Percentiles rank a stretch among this genome's conserved stretches.
These are phyloP conservation scores for Tursiops truncatus DNA, from an alignment of 2,113 vertebrate genomes.

Conservation along the genomic window DNA sequence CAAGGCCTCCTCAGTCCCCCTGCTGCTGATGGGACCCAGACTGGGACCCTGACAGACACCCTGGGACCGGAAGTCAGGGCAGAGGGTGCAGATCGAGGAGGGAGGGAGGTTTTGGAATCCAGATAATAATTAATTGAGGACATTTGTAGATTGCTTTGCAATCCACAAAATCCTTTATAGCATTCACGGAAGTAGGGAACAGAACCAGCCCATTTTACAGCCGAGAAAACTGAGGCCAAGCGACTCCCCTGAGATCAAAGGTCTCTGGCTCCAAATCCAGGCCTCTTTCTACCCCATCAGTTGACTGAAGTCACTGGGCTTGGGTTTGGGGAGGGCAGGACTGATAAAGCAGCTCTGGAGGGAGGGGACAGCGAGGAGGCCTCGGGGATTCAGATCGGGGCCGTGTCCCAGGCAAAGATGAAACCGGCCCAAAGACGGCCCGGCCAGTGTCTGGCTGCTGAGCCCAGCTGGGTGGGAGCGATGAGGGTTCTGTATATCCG, in stretches of 20 bases:
- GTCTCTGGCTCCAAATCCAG: neutral
- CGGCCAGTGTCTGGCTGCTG: neutral
- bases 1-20: neutral
- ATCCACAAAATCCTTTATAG: neutral
- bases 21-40: neutral
- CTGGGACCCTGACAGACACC: neutral
- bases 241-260: neutral
- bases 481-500: neutral
- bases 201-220: neutral
- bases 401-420: neutral
- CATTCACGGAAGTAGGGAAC: neutral
- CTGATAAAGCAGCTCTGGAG: rapidly evolving
- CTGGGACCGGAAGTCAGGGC: neutral
- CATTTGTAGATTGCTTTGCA: neutral
- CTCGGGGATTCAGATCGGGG: neutral
- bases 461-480: neutral
- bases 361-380: too few relatives aligned
- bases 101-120: neutral
- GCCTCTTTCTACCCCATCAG: neutral
- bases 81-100: neutral
- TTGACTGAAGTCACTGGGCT: neutral
- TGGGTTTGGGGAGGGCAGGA: neutral
- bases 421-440: neutral
- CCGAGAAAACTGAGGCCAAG: neutral
- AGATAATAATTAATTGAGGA: neutral